Evolutionary conservation across 2,888 invertebrate species (phyloP), one percentile per base, ranked within the genome.

Genomic region (Lithophane ornitopus): DNA sequence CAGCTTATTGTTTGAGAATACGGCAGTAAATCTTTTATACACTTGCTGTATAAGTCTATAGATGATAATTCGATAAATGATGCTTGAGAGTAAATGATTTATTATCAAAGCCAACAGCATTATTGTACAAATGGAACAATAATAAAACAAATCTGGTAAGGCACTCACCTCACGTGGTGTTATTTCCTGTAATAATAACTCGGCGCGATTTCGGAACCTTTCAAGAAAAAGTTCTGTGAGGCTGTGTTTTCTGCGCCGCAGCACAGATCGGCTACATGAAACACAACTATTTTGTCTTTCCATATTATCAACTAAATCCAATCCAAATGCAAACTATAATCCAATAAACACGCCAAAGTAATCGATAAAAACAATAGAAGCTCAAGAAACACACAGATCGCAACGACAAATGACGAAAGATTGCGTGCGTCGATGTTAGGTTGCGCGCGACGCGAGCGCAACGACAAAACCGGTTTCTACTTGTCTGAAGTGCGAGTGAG

Each of bases 391-490:
- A 41, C 69, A 69, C 69, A 69, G 69, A 69, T 69, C 69, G 69
- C 69, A 58, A 59, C 69, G 69, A 69, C 69, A 44, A 58, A 69
- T 58, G 58, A 69, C 69, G 58, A 58, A 69, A 16, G 58, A 69
- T 58, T 69, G 69, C 69, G 69, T 58, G 58, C 19, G 58, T 39
- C 44, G 22, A 54, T 28, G 39, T 14, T 46, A 34, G 66, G 3
- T 67, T 54, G 67, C 11, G 49, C 49, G 62, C 70, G 61, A 61
- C 70, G 62, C 62, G 70, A 70, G 70, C 41, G 70, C 70, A 70
- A 70, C 62, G 54, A 52, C 70, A 61, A 70, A 70, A 70, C 70
- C 62, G 62, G 62, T 70, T 70, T 70, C 70, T 70, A 70, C 70
- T 61, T 59, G 16, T 62, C 39, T 61, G 52, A 70, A 26, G 70